Conservation (phyloP, 2,113 vertebrate species). For the Tenrec ecaudatus region DNA sequence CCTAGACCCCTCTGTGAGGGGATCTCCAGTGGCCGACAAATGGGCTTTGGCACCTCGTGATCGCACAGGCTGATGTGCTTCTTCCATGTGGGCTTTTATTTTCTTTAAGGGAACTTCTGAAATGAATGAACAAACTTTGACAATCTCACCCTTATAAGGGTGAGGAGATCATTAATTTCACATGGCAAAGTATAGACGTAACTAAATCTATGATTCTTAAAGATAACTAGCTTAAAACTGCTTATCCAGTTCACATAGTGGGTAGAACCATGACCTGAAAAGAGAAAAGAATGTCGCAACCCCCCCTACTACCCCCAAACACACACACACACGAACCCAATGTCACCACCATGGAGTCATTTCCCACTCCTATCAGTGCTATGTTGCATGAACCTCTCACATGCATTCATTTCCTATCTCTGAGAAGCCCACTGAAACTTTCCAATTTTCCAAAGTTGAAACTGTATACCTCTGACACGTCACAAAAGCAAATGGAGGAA, state of each 20-base stretch:
- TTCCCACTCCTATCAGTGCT: too few relatives aligned
- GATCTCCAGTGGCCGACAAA: too few relatives aligned
- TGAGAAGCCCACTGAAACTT: neutral
- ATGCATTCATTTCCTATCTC: neutral
- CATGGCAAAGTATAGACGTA: neutral
- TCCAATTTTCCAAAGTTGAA: slow-evolving; percentile 5
- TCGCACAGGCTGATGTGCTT: too few relatives aligned
- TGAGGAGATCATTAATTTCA: neutral
- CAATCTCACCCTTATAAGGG: neutral
- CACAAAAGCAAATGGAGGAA: neutral
- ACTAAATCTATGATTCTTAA: neutral
- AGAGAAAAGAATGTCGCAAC: too few relatives aligned
- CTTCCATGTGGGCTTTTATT: too few relatives aligned
- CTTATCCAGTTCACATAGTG: neutral
- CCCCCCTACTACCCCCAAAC: too few relatives aligned
- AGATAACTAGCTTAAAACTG: neutral
- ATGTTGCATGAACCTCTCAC: neutral
- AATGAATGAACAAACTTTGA: neutral
- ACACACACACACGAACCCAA: too few relatives aligned
- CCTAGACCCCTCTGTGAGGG: too few relatives aligned
- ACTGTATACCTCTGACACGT: neutral
- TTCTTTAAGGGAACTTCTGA: neutral
- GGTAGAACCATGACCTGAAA: neutral
- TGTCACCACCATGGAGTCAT: too few relatives aligned
- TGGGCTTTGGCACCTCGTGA: too few relatives aligned